A percentile compares a stretch with the other conserved stretches of the same genome.
Evolutionary conservation across 2,888 invertebrate genomes (phyloP).

Genomic region (Creontiades dilutus): DNA sequence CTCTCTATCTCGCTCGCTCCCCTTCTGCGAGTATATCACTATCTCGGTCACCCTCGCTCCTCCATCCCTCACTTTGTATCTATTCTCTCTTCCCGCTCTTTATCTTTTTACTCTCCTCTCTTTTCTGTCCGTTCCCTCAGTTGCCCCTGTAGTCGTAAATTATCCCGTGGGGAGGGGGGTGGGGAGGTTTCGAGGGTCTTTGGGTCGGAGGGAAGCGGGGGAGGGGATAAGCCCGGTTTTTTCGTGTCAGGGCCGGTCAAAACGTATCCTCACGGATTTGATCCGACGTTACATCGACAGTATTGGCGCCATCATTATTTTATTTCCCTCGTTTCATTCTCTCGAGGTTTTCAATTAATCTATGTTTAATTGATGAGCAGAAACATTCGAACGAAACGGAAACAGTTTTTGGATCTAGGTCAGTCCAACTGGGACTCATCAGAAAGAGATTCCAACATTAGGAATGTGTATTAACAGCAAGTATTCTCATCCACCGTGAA

Average conservation of each 20-base stretch:
- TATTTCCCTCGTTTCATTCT: too few species aligned
- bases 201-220: too few species aligned
- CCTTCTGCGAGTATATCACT: not conserved
- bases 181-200: too few species aligned
- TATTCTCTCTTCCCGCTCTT: slow-evolving; percentile 15
- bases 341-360: too few species aligned
- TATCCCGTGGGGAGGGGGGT: not conserved
- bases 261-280: not conserved
- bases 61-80: slow-evolving; percentile 39
- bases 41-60: not conserved
- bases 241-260: not conserved
- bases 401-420: too few species aligned
- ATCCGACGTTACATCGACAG: not conserved
- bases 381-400: too few species aligned
- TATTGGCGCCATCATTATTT: too few species aligned
- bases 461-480: too few species aligned
- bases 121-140: not conserved
- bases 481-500: too few species aligned
- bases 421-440: too few species aligned
- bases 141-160: slow-evolving; percentile 11
- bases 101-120: not conserved
- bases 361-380: too few species aligned
- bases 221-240: not conserved
- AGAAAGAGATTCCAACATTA: too few species aligned
- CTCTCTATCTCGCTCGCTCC: slow-evolving; percentile 18